A percentile compares a stretch with the other conserved stretches of the same genome.
Conservation (phyloP, 2,797 vertebrate genomes). For the Aphelocoma californica region DNA sequence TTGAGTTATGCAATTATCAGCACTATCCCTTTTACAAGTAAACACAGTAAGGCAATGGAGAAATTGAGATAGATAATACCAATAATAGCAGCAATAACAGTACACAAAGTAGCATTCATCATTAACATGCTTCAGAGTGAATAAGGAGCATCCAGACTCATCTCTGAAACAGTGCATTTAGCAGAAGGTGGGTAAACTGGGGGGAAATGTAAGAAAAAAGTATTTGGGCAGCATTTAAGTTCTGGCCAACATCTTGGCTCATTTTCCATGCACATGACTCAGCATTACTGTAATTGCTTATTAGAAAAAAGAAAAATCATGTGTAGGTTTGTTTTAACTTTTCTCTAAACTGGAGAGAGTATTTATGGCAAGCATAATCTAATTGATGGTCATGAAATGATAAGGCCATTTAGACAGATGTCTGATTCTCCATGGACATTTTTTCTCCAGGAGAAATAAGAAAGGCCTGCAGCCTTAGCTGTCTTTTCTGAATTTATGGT, state of each 20-base stretch:
- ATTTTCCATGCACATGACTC: not conserved
- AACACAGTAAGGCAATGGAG: not conserved
- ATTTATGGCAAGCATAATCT: not conserved
- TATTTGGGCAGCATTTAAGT: not conserved
- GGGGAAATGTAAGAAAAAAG: not conserved
- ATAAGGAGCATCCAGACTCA: not conserved
- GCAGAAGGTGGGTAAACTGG: not conserved
- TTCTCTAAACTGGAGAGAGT: not conserved
- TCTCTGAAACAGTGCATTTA: not conserved
- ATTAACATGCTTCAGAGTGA: not conserved
- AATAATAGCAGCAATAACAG: not conserved
- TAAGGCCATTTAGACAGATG: conserved; percentile 33
- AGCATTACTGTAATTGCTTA: not conserved
- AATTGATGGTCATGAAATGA: not conserved
- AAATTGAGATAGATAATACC: not conserved
- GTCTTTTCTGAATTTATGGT: conserved; percentile 43
- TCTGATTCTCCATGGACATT: not conserved
- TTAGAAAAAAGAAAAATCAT: not conserved
- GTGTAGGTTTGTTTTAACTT: not conserved
- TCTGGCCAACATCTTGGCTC: not conserved
- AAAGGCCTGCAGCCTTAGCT: conserved; percentile 18
- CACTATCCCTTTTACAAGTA: not conserved
- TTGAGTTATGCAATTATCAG: not conserved
- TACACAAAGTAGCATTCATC: not conserved
- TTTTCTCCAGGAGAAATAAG: conserved; percentile 29